A percentile compares a stretch with the other conserved stretches of the same genome.
These are phyloP conservation scores for Xestia xanthographa DNA, from an alignment of 2,888 invertebrate genomes.

Conservation along the genomic window DNA sequence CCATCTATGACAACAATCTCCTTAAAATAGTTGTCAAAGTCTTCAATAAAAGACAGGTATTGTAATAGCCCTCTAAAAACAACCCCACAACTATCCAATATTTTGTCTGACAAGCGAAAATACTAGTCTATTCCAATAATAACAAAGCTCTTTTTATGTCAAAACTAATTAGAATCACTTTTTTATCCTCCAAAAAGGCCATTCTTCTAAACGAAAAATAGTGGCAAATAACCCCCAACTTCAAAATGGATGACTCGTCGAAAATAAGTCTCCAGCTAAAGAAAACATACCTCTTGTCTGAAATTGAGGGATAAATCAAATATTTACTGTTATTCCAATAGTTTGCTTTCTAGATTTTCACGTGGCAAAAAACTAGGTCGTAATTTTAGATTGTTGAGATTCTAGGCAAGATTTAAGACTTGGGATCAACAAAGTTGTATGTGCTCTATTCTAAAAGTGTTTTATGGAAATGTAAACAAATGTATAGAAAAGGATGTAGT, in stretches of 20 bases:
- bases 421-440: neutral
- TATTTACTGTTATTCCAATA: conserved; percentile 29
- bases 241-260: conserved; percentile 29
- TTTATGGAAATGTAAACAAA: neutral
- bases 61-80: neutral
- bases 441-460: neutral
- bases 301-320: conserved; percentile 34
- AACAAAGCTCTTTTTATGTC: conserved; percentile 16
- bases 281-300: conserved; percentile 28
- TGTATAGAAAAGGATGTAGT: neutral
- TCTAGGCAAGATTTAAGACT: neutral
- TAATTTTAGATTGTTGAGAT: conserved; percentile 4
- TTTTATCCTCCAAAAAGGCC: neutral
- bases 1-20: neutral
- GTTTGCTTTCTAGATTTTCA: conserved; percentile 5
- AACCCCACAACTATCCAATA: neutral
- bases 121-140: neutral
- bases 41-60: neutral
- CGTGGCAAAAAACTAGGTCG: neutral
- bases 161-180: conserved; percentile 10
- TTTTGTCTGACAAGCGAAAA: conserved; percentile 9
- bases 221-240: neutral
- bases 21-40: neutral
- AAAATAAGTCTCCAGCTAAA: conserved; percentile 20
- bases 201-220: neutral